These are phyloP conservation scores for Leptoteleia sp. DNA, from an alignment of 1,140 invertebrate species.

Conservation along the genomic window DNA sequence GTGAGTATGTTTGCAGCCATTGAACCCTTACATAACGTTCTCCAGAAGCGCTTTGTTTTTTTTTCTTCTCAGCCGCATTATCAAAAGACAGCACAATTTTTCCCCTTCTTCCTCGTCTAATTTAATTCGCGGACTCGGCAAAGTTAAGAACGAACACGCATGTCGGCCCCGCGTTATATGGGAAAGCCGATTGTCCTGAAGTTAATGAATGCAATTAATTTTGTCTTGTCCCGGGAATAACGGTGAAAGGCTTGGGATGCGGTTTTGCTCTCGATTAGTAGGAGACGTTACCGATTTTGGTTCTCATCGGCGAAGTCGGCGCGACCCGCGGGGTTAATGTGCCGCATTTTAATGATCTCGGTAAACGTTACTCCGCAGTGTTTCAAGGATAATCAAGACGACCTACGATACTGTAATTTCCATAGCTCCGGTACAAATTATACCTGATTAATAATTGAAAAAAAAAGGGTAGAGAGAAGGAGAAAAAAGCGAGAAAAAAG, in stretches of 20 bases:
- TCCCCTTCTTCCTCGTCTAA: conserved; percentile 22
- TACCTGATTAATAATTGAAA: conserved; percentile 24
- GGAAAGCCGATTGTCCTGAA: conserved; percentile 45
- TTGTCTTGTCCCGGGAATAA: conserved; percentile 40
- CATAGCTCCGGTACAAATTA: conserved; percentile 7
- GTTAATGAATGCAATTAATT: conserved; percentile 57
- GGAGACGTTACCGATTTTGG: not conserved
- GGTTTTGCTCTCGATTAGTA: conserved; percentile 48
- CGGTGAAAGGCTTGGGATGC: conserved; percentile 44
- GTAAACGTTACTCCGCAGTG: no score
- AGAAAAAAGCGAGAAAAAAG: conserved; percentile 5
- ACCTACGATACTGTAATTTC: conserved; percentile 27
- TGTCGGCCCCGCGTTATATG: conserved; percentile 20
- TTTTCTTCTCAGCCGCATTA: not conserved
- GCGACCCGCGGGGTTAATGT: conserved; percentile 14
- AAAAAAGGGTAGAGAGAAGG: not conserved
- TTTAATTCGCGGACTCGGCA: conserved; percentile 18
- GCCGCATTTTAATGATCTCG: conserved; percentile 17
- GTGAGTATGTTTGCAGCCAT: no score
- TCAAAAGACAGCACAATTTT: conserved; percentile 3
- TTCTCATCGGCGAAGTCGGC: not conserved
- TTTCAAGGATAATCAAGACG: conserved; percentile 26
- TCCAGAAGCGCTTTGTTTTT: conserved; percentile 11
- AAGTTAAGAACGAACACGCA: conserved; percentile 37
- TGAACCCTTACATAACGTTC: conserved; percentile 21